These are phyloP conservation scores for Hyphantria cunea DNA, from an alignment of 1,140 invertebrate genomes.

Conservation along the genomic window DNA sequence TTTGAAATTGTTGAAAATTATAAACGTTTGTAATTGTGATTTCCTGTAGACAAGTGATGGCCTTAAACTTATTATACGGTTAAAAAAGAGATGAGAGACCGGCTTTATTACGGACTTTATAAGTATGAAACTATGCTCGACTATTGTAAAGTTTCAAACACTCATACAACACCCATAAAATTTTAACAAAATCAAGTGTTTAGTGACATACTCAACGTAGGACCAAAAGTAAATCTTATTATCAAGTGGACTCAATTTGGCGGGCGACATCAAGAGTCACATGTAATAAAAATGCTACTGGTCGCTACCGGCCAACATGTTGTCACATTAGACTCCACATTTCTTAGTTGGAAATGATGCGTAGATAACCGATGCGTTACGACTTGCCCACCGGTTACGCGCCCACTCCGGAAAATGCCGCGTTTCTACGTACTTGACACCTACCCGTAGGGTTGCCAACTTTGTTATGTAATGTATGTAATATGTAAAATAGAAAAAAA, in stretches of 20 bases:
- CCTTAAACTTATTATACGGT: too few species aligned
- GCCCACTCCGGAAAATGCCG: constrained; percentile 24
- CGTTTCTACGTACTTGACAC: constrained; percentile 4
- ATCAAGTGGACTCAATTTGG: neutral
- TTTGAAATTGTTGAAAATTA: too few species aligned
- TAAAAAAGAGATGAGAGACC: too few species aligned
- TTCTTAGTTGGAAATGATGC: constrained; percentile 45
- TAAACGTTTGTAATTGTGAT: too few species aligned
- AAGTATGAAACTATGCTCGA: too few species aligned
- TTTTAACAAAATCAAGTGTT: too few species aligned
- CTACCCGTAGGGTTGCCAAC: constrained; percentile 1
- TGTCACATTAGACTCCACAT: constrained; percentile 26
- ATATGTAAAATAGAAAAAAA: too few species aligned
- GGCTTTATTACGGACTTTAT: too few species aligned
- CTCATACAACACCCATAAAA: too few species aligned
- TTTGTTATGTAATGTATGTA: neutral
- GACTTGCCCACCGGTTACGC: constrained; percentile 40
- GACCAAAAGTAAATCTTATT: neutral
- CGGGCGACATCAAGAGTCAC: neutral
- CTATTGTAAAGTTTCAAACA: too few species aligned
- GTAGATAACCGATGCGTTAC: constrained; percentile 41
- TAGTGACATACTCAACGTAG: too few species aligned
- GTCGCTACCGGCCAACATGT: constrained; percentile 1
- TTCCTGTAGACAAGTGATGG: too few species aligned
- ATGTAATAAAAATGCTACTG: constrained; percentile 5